Base-by-base conservation (phyloP, 2,797 vertebrate genomes). In the Halcyon badia region DNA sequence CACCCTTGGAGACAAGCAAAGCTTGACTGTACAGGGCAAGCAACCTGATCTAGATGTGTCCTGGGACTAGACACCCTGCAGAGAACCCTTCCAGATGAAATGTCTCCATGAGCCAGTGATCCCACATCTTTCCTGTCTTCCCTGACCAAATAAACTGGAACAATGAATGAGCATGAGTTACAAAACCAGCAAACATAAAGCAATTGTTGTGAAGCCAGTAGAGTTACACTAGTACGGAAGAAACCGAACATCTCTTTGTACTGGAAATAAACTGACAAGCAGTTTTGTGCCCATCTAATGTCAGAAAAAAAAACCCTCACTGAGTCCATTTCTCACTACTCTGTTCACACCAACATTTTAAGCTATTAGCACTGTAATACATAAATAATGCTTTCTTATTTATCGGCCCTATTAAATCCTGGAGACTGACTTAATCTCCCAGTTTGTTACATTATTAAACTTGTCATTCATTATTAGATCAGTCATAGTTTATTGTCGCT, bases 391-490 rank as follows among this genome's bases (percentile, higher is more conserved):
- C 10, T 95, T 94, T 95, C 54, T 79, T 94, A 92, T 83, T 94
- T 95, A 83, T 76, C 87, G 91, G 91, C 54, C 46, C 92, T 88
- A 87, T 97, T 95, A 97, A 95, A 71, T 93, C 66, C 95, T 42
- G 35, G 89, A 95, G 85, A 94, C 79, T 88, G 77, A 90, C 66
- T 94, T 88, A 88, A 89, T 58, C 76, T 92, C 26, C 60, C 56
- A 75, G 82, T 85, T 96, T 88, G 83, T 91, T 94, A 88, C 54
- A 52, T 91, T 96, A 91, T 95, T 95, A 90, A 95, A 79, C 79
- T 83, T 96, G 94, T 86, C 91, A 93, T 81, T 97, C 89, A 88
- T 93, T 95, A 96, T 94, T 92, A 97, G 89, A 93, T 90, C 82
- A 79, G 73, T 44, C 54, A 70, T 57, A 83, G 61, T 72, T 94